Evolutionary conservation across 2,888 invertebrate genomes (phyloP).

Genomic region (Cerastoderma edule): DNA sequence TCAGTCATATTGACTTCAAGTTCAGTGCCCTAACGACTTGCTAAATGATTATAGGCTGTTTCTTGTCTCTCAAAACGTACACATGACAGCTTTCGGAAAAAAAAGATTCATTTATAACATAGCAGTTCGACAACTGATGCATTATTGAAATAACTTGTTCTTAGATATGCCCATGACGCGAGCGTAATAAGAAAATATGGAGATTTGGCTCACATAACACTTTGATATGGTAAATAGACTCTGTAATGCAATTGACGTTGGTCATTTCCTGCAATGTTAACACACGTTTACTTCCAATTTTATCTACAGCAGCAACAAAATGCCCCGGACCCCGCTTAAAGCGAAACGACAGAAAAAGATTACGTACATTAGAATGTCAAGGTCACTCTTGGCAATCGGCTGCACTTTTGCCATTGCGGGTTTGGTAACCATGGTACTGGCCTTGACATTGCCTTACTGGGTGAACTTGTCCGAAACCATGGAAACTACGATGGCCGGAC

Average conservation of each 20-base stretch:
- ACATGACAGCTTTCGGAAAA: too few species aligned
- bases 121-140: too few species aligned
- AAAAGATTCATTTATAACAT: too few species aligned
- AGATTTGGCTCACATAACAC: background rate
- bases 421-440: constrained; percentile 23
- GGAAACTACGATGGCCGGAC: constrained; percentile 53
- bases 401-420: constrained; percentile 19
- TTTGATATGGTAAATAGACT: background rate
- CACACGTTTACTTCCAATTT: background rate
- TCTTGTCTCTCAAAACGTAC: too few species aligned
- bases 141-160: too few species aligned
- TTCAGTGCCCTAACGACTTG: too few species aligned
- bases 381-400: constrained; percentile 29
- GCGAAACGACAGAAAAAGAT: background rate
- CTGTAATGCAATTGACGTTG: background rate
- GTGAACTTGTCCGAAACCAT: constrained; percentile 40
- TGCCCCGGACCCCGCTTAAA: background rate
- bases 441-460: constrained; percentile 47
- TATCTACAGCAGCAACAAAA: background rate
- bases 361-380: background rate
- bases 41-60: too few species aligned
- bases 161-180: too few species aligned
- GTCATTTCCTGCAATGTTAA: background rate
- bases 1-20: too few species aligned
- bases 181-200: too few species aligned